Conservation (phyloP, 2,797 vertebrate genomes). For the Kryptopterus vitreolus region DNA sequence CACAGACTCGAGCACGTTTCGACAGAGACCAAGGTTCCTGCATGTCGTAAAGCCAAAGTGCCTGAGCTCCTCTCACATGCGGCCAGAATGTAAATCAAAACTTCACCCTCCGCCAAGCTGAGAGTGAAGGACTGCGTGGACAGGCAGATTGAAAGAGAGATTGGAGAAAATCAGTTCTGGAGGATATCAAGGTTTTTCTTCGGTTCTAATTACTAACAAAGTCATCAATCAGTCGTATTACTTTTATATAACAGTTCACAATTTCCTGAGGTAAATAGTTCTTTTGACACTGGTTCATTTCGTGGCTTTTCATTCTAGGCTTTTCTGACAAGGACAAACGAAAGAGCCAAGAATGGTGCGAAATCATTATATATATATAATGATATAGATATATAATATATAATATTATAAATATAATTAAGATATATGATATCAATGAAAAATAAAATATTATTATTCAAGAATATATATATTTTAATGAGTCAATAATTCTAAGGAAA, state of each 20-base stretch:
- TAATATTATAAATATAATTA: too few species aligned
- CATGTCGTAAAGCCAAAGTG: conserved; percentile 69
- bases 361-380: too few species aligned
- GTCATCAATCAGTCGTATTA: background rate
- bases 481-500: too few species aligned
- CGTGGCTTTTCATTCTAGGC: too few species aligned
- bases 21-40: conserved; percentile 56
- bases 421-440: too few species aligned
- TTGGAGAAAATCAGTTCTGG: conserved; percentile 17
- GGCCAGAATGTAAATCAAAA: conserved; percentile 58
- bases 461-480: too few species aligned
- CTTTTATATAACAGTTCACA: background rate
- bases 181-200: background rate
- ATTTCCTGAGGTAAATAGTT: background rate
- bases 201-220: background rate
- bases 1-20: conserved; percentile 61
- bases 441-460: too few species aligned
- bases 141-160: conserved; percentile 19
- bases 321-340: too few species aligned
- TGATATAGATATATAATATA: too few species aligned
- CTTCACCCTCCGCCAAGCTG: conserved; percentile 13
- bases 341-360: too few species aligned
- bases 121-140: conserved; percentile 20
- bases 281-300: too few species aligned
- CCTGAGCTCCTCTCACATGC: conserved; percentile 69